phyloP scores from a whole-genome alignment of 2,888 invertebrate species.

The Diadegma fenestrale region DNA sequence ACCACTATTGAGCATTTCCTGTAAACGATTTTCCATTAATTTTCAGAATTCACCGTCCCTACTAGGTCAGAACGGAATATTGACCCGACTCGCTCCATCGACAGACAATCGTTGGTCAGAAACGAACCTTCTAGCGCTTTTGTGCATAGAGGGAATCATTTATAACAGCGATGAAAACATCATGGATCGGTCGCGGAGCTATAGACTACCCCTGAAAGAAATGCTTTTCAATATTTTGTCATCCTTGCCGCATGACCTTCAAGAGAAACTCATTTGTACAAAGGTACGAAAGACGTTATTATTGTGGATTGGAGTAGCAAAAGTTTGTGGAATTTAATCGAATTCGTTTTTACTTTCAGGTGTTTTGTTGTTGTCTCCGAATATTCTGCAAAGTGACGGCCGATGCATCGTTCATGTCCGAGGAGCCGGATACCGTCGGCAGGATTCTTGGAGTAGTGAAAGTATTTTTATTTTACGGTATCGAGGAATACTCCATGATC shows the following conservation, averaged over 20 bases:
- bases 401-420: conserved; percentile 35
- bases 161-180: too few species aligned
- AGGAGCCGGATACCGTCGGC: conserved; percentile 75
- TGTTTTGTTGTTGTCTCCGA: conserved; percentile 74
- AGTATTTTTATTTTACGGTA: conserved; percentile 80
- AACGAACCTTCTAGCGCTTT: conserved; percentile 75
- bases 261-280: conserved; percentile 71
- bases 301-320: neutral
- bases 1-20: neutral
- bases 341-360: conserved; percentile 72
- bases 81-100: conserved; percentile 72
- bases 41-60: conserved; percentile 76
- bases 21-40: conserved; percentile 13
- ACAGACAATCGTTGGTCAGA: conserved; percentile 74
- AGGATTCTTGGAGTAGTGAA: conserved; percentile 80
- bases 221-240: conserved; percentile 71
- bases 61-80: conserved; percentile 72
- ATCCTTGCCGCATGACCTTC: conserved; percentile 66
- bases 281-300: conserved; percentile 73
- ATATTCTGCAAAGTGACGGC: conserved; percentile 72
- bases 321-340: neutral
- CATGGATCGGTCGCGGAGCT: too few species aligned
- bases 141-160: conserved; percentile 80
- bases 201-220: conserved; percentile 72
- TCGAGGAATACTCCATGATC: conserved; percentile 75